Evolutionary conservation across 1,140 invertebrate species (phyloP).

Genomic region (Pomacea maculata): DNA sequence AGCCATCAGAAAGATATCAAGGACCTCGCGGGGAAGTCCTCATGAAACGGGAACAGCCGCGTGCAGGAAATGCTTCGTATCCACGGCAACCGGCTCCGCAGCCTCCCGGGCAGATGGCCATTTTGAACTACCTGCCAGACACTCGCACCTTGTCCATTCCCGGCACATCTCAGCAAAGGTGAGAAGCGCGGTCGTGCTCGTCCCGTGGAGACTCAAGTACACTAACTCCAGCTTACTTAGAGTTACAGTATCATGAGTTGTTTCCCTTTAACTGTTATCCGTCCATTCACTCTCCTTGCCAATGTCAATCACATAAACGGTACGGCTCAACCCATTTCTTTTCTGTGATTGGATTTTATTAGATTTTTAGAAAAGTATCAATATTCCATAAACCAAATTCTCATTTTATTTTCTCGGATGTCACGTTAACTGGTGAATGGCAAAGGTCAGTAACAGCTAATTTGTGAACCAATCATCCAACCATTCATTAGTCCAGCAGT

Average conservation of each 20-base stretch:
- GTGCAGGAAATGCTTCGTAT: not conserved
- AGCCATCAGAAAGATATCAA: constrained; percentile 38
- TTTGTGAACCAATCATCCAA: not conserved
- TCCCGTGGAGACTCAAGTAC: not conserved
- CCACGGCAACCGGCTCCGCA: constrained; percentile 9
- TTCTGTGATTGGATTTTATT: not conserved
- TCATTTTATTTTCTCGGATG: too few species aligned
- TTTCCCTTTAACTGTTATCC: too few species aligned
- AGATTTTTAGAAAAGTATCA: not conserved
- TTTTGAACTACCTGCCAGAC: constrained; percentile 26
- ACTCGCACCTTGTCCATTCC: constrained; percentile 1
- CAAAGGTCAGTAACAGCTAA: not conserved
- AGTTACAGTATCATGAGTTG: not conserved
- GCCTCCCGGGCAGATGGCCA: constrained; percentile 23
- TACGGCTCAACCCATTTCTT: not conserved
- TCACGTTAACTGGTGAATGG: not conserved
- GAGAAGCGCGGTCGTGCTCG: not conserved
- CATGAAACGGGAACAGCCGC: constrained; percentile 22
- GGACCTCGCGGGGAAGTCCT: constrained; percentile 41
- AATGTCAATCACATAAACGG: not conserved
- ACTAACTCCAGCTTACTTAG: not conserved
- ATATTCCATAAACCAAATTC: too few species aligned
- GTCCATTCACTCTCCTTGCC: too few species aligned
- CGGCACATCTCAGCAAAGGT: constrained; percentile 4
- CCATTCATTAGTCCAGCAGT: not conserved